A percentile compares a stretch with the other conserved stretches of the same genome.
phyloP scores from a whole-genome alignment of 53 echinoderm and acorn worm species.

The Holothuria leucospilota region DNA sequence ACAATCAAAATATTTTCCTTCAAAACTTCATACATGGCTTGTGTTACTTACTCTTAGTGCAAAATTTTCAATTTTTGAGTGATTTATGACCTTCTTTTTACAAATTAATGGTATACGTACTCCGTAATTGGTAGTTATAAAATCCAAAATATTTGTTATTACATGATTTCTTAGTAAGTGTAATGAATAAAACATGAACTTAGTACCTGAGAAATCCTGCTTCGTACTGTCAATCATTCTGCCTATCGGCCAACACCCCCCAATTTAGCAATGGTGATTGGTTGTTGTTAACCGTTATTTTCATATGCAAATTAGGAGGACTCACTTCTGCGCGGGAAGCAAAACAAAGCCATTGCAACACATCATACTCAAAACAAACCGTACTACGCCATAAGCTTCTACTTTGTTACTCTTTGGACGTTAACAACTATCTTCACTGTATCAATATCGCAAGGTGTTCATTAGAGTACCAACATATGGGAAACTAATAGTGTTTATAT shows the following conservation, averaged over 20 bases:
- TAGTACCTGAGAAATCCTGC: no score
- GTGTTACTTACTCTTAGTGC: no score
- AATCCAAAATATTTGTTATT: neutral
- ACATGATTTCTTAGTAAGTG: slow-evolving; percentile 6
- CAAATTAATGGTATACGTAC: no score
- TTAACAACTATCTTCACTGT: no score
- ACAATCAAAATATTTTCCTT: neutral
- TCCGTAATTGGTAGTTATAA: no score
- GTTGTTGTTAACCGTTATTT: slow-evolving; percentile 63
- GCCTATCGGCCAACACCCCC: slow-evolving; percentile 53
- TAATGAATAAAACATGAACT: slow-evolving; percentile 26
- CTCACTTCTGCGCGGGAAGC: slow-evolving; percentile 53
- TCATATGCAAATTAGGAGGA: slow-evolving; percentile 76
- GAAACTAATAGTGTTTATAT: slow-evolving; percentile 10
- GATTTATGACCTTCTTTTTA: no score
- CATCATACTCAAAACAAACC: slow-evolving; percentile 50
- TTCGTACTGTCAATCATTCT: slow-evolving; percentile 64
- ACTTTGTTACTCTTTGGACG: no score
- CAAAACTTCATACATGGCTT: no score
- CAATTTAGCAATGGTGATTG: slow-evolving; percentile 47
- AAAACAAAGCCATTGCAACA: slow-evolving; percentile 90
- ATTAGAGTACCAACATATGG: slow-evolving; percentile 24
- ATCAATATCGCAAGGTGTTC: neutral
- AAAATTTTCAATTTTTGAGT: no score
- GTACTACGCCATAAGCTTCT: slow-evolving; percentile 95